phyloP scores from a whole-genome alignment of 1,140 invertebrate species.

The Achatina immaculata region DNA sequence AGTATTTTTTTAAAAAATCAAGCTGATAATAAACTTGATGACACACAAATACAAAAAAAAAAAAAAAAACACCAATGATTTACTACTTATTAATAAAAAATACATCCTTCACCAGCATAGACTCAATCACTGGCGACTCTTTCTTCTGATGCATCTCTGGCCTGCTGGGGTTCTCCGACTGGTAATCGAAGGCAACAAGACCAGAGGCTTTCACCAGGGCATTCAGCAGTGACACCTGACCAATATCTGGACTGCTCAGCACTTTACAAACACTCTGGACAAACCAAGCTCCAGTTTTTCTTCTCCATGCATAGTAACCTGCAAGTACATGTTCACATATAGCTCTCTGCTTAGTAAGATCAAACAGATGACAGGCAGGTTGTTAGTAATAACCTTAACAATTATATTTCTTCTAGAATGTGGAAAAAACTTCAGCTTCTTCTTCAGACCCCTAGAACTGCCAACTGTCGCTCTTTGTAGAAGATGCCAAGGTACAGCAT shows the following conservation, averaged over 20 bases:
- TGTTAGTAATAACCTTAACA: too few relatives aligned
- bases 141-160: slow-evolving; percentile 89
- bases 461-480: too few relatives aligned
- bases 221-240: slow-evolving; percentile 82
- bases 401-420: too few relatives aligned
- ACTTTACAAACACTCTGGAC: slow-evolving; percentile 90
- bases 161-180: slow-evolving; percentile 83
- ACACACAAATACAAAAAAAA: too few relatives aligned
- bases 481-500: too few relatives aligned
- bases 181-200: slow-evolving; percentile 86
- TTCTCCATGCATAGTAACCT: slow-evolving; percentile 95
- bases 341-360: too few relatives aligned
- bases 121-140: slow-evolving; percentile 73
- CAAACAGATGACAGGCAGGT: too few relatives aligned
- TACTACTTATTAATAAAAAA: slow-evolving; percentile 19
- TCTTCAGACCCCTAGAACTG: too few relatives aligned
- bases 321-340: background rate
- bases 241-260: slow-evolving; percentile 73
- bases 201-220: slow-evolving; percentile 89
- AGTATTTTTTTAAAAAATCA: too few relatives aligned
- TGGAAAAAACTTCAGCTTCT: too few relatives aligned
- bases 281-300: slow-evolving; percentile 92
- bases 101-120: slow-evolving; percentile 38
- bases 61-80: too few relatives aligned
- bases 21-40: too few relatives aligned